Conservation (phyloP, 2,113 vertebrate genomes). For the Solea solea region DNA sequence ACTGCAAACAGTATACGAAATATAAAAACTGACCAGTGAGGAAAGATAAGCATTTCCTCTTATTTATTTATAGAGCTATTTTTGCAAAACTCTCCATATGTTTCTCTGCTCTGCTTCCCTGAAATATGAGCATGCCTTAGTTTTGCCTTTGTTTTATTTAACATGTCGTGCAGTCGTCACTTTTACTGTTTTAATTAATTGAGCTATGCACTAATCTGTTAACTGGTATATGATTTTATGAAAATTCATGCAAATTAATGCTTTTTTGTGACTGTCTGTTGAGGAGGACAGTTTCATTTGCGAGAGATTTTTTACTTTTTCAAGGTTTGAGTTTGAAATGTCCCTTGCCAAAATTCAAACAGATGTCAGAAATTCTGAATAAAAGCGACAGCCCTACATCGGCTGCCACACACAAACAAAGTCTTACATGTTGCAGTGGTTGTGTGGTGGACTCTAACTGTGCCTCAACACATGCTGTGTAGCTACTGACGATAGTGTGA, state of each 20-base stretch:
- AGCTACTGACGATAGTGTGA: constrained; percentile 4
- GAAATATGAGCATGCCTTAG: background rate
- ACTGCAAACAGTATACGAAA: background rate
- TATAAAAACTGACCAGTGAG: background rate
- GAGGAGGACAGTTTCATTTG: too few relatives aligned
- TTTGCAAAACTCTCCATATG: background rate
- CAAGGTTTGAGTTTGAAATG: too few relatives aligned
- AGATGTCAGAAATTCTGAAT: too few relatives aligned
- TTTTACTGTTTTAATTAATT: background rate
- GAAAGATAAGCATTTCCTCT: background rate
- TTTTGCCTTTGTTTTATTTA: background rate
- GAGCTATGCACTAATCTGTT: background rate
- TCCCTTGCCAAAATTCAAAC: too few relatives aligned
- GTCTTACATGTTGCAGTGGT: background rate
- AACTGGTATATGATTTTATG: background rate
- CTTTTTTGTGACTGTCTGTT: too few relatives aligned
- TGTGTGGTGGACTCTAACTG: background rate
- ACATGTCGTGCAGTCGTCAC: background rate
- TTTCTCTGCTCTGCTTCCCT: background rate
- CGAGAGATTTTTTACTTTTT: too few relatives aligned
- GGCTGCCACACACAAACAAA: too few relatives aligned
- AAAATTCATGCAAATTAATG: background rate
- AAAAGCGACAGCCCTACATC: too few relatives aligned
- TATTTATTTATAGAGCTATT: constrained; percentile 1
- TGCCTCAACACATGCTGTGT: constrained; percentile 2